Conservation (phyloP, 2,113 vertebrate species). For the Otis tarda region DNA sequence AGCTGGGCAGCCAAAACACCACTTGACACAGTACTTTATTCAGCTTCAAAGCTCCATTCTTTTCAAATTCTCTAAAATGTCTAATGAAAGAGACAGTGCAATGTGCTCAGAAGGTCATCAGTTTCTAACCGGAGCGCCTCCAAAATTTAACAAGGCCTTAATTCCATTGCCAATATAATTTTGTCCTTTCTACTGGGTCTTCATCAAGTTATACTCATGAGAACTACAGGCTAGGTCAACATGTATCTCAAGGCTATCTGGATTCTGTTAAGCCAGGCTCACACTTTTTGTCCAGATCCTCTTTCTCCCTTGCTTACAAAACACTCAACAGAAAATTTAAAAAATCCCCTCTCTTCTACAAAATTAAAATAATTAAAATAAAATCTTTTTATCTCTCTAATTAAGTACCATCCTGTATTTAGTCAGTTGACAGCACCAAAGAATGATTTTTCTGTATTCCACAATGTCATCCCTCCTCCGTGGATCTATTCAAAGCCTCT, state of each 20-base stretch:
- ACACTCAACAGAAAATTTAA: neutral
- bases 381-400: conserved; percentile 69
- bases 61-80: neutral
- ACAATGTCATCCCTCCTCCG: conserved; percentile 62
- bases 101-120: neutral
- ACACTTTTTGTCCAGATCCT: neutral
- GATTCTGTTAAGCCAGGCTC: conserved; percentile 7
- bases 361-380: conserved; percentile 74
- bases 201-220: neutral
- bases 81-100: neutral
- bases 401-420: conserved; percentile 58
- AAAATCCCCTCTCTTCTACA: neutral
- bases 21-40: neutral
- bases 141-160: neutral
- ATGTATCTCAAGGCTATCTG: neutral
- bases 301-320: neutral
- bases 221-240: neutral
- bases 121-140: neutral
- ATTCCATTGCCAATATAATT: neutral
- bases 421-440: conserved; percentile 65
- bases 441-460: conserved; percentile 75
- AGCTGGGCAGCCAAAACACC: neutral
- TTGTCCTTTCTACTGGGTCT: neutral
- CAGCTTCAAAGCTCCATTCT: neutral
- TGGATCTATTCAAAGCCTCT: conserved; percentile 71